Base-by-base conservation (phyloP, 2,797 vertebrate species). In the Thunnus albacares region DNA sequence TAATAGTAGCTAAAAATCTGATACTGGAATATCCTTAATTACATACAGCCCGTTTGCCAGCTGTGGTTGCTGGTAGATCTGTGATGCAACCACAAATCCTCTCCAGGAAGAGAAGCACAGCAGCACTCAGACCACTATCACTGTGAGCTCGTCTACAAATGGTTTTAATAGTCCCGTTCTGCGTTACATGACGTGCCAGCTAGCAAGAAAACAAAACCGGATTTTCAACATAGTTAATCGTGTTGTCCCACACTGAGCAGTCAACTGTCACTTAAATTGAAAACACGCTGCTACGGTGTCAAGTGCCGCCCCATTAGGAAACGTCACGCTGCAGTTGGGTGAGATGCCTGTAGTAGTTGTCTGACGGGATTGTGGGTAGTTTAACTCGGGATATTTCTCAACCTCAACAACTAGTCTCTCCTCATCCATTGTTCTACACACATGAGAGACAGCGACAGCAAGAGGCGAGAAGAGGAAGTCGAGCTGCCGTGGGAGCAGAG, bases 221-320 rank as follows among this genome's bases (percentile, higher is more conserved):
- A 83, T 71, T 83, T 68, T 83, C 77, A 60, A 17, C 74, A 79
- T 89, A 24, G 30, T 57, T 75, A 11, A 43, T 49, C 3, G 18
- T 9, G 47, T 51, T 8, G 17, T 18, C 5, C 5, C 45, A 51
- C 7, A 1, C 6, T 51, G 5, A 20, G 17, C 17, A 8, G 18
- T 18, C 5, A 20, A 2, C 6, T 20, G 15, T 17, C 45, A 10
- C 35, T 38, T 9, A 11, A 3, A 10, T 38, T 38, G 3, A 38
- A 38, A 38, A 38, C 11, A 38, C 38, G 11, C 38, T 35, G 28
- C 35, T 8, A 10, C 35, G 0, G 0, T 30, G 28, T 30, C 30
- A 33, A 33, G 30, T 33, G 30, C 30, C 6, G 30, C 30, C 30
- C 30, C 30, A 33, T 33, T 33, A 33, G 30, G 30, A 33, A 33